Base-by-base conservation (phyloP, 1,140 invertebrate genomes). In the Drosophila sturtevanti region DNA sequence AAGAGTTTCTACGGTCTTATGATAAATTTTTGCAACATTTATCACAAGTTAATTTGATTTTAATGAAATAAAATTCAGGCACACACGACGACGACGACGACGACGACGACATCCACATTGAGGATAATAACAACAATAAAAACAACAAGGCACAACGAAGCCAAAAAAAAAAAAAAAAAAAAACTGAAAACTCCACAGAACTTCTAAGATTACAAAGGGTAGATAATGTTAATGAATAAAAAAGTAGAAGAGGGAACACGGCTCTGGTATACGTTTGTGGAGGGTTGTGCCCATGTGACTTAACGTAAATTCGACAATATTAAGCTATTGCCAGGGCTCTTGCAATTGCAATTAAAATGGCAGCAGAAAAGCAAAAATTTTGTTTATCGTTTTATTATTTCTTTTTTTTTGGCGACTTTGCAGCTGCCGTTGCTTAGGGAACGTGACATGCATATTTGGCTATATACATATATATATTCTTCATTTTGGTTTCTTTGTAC, bases 41-140 rank as follows among this genome's bases (percentile, higher is more conserved):
- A 89, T 89, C 84, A 89, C 84, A 89, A 89, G 84, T 89, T 89
- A 89, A 89, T 89, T 89, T 89, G 84, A 89, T 89, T 89, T 89
- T 89, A 89, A 89, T 89, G 79, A 89, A 89, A 89, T 89, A 78
- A 89, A 89, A 89, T 89, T 77, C 65, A 68, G 69, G 63, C 61
- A 77, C 55, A 59, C 52, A 56, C 68, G 55, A n/a, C n/a, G n/a
- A n/a, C 56, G 41, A 44, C 41, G 41, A 21, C 16, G 41, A 48
- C 18, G 12, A 6, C 41, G 18, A 48, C 18, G n/a, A n/a, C n/a
- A n/a, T n/a, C n/a, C n/a, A n/a, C n/a, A n/a, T n/a, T n/a, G n/a
- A n/a, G n/a, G n/a, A n/a, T n/a, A n/a, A n/a, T n/a, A 10, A 48
- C 16, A 18, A 48, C 18, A 18, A 48, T 18, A 18, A 48, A 16